A percentile compares a stretch with the other conserved stretches of the same genome.
phyloP scores from a whole-genome alignment of 2,113 vertebrate species.

The Myotis davidii region DNA sequence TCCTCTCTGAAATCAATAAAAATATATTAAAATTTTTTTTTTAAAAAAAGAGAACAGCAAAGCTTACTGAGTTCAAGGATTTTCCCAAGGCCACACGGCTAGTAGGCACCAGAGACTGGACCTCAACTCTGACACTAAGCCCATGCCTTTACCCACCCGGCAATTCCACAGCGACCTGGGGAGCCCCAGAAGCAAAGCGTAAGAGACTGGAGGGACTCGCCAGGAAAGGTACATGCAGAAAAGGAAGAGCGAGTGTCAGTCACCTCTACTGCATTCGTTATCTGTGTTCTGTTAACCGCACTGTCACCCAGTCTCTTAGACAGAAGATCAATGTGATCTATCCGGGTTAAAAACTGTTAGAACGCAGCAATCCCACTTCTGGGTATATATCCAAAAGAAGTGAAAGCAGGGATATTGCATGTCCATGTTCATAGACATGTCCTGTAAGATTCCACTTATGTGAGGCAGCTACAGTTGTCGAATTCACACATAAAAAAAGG shows the following conservation, averaged over 20 bases:
- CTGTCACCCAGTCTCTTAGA: not conserved
- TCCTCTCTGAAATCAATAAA: too few species aligned
- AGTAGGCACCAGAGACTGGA: not conserved
- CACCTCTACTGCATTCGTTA: not conserved
- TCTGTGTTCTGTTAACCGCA: not conserved
- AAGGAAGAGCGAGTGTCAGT: constrained; percentile 34
- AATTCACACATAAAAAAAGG: not conserved
- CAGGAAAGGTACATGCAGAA: not conserved
- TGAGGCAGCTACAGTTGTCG: not conserved
- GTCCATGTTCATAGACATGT: not conserved
- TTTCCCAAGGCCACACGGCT: constrained; percentile 16
- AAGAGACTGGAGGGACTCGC: not conserved
- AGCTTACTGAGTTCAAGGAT: not conserved
- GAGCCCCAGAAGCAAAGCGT: not conserved
- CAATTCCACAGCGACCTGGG: not conserved
- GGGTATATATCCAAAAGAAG: not conserved
- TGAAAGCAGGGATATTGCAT: not conserved
- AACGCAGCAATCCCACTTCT: not conserved
- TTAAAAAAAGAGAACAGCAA: not conserved
- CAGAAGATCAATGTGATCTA: not conserved
- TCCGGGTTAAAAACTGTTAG: not conserved
- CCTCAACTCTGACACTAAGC: not conserved
- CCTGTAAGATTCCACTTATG: not conserved
- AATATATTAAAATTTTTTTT: too few species aligned
- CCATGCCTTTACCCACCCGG: not conserved